These are phyloP conservation scores for Muschampia plurimacula DNA, from an alignment of 2,888 invertebrate species.

Conservation along the genomic window DNA sequence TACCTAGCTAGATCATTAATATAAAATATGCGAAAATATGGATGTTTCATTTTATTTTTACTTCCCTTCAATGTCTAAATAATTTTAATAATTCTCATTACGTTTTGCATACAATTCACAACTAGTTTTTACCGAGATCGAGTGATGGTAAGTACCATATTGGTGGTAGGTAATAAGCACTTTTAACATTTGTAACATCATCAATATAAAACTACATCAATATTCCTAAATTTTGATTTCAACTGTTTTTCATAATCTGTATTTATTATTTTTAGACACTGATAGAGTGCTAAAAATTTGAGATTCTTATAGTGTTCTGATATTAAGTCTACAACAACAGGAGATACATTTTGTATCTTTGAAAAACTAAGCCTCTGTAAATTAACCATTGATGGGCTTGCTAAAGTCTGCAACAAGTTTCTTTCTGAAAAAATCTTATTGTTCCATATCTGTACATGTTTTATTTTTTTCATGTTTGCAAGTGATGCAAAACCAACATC, in stretches of 20 bases:
- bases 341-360: constrained; percentile 69
- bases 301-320: constrained; percentile 74
- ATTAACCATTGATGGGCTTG: constrained; percentile 60
- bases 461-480: constrained; percentile 58
- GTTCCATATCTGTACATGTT: constrained; percentile 77
- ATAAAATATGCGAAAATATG: too few relatives aligned
- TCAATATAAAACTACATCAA: constrained; percentile 74
- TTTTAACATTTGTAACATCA: too few relatives aligned
- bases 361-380: constrained; percentile 75
- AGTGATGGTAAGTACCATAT: background rate
- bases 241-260: constrained; percentile 75
- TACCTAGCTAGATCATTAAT: too few relatives aligned
- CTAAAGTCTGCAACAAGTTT: constrained; percentile 62
- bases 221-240: constrained; percentile 74
- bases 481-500: constrained; percentile 67
- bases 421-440: constrained; percentile 70
- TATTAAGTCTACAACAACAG: constrained; percentile 71
- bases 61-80: too few relatives aligned
- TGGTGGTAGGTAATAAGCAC: too few relatives aligned
- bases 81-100: background rate
- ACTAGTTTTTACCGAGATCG: background rate
- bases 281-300: constrained; percentile 75
- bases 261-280: constrained; percentile 72
- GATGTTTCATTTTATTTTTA: too few relatives aligned
- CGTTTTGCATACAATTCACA: too few relatives aligned